Conservation (phyloP, 2,888 invertebrate species). For the Drosophila nr. fundita region DNA sequence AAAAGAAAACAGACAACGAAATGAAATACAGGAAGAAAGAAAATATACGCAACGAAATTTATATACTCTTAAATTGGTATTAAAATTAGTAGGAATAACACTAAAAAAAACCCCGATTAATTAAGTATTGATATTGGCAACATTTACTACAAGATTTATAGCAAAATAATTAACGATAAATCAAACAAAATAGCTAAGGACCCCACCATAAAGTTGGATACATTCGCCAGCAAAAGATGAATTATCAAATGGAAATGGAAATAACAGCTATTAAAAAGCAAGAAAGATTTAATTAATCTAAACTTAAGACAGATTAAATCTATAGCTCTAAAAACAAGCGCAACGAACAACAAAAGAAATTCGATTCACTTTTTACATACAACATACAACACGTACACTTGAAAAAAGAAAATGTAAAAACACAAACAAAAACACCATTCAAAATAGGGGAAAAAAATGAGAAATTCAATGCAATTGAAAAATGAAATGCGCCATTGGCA, state of each 20-base stretch:
- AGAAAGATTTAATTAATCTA: neutral
- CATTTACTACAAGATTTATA: neutral
- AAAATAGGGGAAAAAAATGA: conserved; percentile 5
- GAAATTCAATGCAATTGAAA: conserved; percentile 60
- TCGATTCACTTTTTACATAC: conserved; percentile 1
- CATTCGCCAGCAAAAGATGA: neutral
- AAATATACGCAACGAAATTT: conserved; percentile 6
- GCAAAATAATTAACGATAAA: neutral
- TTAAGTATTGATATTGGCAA: neutral
- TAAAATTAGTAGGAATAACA: neutral
- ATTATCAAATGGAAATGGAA: neutral
- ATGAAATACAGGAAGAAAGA: neutral
- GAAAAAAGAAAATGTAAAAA: conserved; percentile 23
- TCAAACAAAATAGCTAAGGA: neutral
- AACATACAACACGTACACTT: conserved; percentile 25
- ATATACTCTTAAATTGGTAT: conserved; percentile 7
- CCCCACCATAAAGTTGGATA: neutral
- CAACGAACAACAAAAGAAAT: conserved; percentile 5
- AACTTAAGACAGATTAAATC: neutral
- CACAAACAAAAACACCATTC: conserved; percentile 2
- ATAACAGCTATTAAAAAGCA: neutral
- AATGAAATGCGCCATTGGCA: conserved; percentile 73
- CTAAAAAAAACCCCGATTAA: neutral
- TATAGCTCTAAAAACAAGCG: neutral
- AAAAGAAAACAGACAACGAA: conserved; percentile 21